Conservation (phyloP, 2,797 vertebrate species). For the Chaetophractus vellerosus region DNA sequence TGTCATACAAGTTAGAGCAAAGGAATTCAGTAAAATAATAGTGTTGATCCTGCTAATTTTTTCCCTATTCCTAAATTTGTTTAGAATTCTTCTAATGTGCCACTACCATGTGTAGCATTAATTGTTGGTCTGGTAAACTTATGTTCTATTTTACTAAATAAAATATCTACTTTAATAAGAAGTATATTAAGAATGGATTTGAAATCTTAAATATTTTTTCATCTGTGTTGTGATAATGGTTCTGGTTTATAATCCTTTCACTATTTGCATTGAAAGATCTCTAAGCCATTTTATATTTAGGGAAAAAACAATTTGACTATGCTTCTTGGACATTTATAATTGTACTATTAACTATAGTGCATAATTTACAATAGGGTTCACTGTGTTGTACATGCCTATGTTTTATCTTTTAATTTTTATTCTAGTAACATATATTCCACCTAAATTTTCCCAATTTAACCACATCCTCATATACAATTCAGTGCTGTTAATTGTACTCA, state of each 20-base stretch:
- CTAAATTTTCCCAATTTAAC: too few relatives aligned
- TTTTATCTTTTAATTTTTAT: too few relatives aligned
- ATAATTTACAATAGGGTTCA: too few relatives aligned
- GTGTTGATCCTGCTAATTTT: fast-evolving
- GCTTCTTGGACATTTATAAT: not conserved
- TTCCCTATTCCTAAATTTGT: not conserved
- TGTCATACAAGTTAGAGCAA: not conserved
- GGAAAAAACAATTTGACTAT: not conserved
- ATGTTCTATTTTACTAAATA: not conserved
- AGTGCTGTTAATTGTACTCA: too few relatives aligned
- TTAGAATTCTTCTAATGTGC: not conserved
- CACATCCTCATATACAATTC: too few relatives aligned
- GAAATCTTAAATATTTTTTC: conserved; percentile 4
- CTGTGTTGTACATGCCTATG: too few relatives aligned
- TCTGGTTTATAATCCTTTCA: not conserved
- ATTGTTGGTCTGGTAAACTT: not conserved
- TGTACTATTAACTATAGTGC: too few relatives aligned
- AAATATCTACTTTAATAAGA: not conserved
- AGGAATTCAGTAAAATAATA: not conserved
- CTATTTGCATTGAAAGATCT: not conserved
- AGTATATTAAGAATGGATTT: not conserved
- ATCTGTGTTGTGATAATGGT: not conserved
- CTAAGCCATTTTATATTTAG: not conserved
- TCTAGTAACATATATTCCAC: too few relatives aligned
- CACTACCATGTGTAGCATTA: not conserved